These are phyloP conservation scores for Akabosia matsudoensis DNA, from an alignment of 1,140 invertebrate genomes.

Conservation along the genomic window DNA sequence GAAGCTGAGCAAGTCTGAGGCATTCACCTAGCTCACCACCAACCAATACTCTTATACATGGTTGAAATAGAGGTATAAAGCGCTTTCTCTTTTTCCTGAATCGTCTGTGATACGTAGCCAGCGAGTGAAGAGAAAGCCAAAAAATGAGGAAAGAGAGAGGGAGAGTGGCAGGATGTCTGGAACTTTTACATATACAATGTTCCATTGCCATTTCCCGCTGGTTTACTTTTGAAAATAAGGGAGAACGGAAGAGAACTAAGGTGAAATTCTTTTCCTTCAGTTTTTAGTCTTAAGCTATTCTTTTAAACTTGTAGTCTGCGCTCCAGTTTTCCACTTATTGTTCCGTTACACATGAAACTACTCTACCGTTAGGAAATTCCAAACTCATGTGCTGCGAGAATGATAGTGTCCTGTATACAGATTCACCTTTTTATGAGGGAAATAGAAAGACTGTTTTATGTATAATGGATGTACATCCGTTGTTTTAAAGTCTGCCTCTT, in stretches of 20 bases:
- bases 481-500: not conserved
- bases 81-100: too few relatives aligned
- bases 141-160: not conserved
- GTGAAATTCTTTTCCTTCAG: constrained; percentile 1
- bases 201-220: constrained; percentile 1
- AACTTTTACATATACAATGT: not conserved
- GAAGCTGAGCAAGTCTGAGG: not conserved
- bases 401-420: too few relatives aligned
- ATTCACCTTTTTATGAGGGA: too few relatives aligned
- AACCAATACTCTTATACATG: too few relatives aligned
- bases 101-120: not conserved
- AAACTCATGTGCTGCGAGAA: too few relatives aligned
- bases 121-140: not conserved
- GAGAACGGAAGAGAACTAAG: not conserved
- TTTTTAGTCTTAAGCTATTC: not conserved
- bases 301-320: not conserved
- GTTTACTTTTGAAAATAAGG: constrained; percentile 1
- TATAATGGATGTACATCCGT: not conserved
- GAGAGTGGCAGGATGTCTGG: not conserved
- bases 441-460: too few relatives aligned
- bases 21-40: not conserved
- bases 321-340: not conserved
- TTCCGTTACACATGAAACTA: too few relatives aligned
- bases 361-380: too few relatives aligned
- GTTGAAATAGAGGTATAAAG: too few relatives aligned